Evolutionary conservation across 64 coral and sea anemone genomes (phyloP).

Genomic region (Exaiptasia diaphana): DNA sequence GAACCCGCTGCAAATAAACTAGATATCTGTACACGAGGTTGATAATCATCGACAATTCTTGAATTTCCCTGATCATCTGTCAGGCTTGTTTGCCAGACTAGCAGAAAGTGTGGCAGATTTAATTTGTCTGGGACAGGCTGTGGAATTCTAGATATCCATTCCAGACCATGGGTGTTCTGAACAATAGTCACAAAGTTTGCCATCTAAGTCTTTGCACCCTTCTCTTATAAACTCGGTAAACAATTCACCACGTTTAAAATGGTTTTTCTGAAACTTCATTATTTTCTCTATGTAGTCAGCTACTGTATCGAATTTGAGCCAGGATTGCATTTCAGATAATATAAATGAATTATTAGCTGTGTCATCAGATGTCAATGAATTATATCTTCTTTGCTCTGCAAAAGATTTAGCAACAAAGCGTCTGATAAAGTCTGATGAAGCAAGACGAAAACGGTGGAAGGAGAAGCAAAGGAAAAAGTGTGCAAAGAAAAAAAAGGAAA

Average conservation of each 20-base stretch:
- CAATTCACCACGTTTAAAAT: neutral
- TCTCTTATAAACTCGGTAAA: neutral
- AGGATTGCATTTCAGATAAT: neutral
- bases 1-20: no score
- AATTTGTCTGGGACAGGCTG: neutral
- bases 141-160: neutral
- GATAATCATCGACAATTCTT: slow-evolving; percentile 22
- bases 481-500: slow-evolving; percentile 4
- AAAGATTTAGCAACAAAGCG: neutral
- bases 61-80: slow-evolving; percentile 10
- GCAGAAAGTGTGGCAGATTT: neutral
- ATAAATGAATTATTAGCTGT: neutral
- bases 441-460: slow-evolving; percentile 14
- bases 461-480: slow-evolving; percentile 12
- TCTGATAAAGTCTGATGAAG: slow-evolving; percentile 22
- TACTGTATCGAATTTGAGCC: neutral
- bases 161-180: neutral
- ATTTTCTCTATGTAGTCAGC: neutral
- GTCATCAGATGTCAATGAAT: neutral
- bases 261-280: neutral
- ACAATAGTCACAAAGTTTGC: neutral
- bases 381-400: neutral
- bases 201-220: neutral
- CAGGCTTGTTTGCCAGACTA: neutral
- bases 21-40: slow-evolving; percentile 17